Evolutionary conservation across 2,888 invertebrate genomes (phyloP).

Genomic region (Panopea generosa): DNA sequence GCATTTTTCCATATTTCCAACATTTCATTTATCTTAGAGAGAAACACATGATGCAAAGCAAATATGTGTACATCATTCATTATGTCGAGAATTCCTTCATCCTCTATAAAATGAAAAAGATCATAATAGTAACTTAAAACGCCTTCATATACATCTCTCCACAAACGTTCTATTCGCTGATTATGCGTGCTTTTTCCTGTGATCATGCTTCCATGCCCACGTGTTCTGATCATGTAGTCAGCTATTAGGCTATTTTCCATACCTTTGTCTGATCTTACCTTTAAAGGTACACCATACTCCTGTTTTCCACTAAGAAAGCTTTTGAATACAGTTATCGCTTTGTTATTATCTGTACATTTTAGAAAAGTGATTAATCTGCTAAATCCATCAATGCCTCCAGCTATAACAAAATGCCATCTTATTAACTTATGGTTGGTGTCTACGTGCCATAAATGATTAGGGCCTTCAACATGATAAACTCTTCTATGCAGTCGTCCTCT

Average conservation of each 20-base stretch:
- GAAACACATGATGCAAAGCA: constrained; percentile 43
- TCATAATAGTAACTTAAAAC: constrained; percentile 40
- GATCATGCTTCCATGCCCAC: constrained; percentile 36
- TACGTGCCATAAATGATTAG: constrained; percentile 53
- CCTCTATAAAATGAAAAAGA: constrained; percentile 42
- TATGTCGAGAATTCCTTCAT: constrained; percentile 23
- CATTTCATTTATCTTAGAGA: constrained; percentile 37
- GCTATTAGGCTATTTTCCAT: constrained; percentile 39
- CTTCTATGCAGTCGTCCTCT: constrained; percentile 28
- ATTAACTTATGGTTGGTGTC: constrained; percentile 58
- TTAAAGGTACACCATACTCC: constrained; percentile 18
- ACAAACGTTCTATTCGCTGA: constrained; percentile 38
- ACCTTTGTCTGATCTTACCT: constrained; percentile 41
- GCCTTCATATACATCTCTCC: constrained; percentile 52
- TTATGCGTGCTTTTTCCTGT: constrained; percentile 40
- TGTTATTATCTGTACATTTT: constrained; percentile 45
- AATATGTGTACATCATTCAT: no score
- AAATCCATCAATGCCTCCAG: constrained; percentile 55
- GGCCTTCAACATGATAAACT: constrained; percentile 25
- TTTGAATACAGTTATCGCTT: constrained; percentile 30
- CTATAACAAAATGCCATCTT: constrained; percentile 50
- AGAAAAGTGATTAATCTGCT: constrained; percentile 35
- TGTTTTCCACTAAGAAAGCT: no score
- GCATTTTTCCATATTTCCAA: constrained; percentile 41
- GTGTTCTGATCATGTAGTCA: constrained; percentile 33